Evolutionary conservation across 64 coral and sea anemone genomes (phyloP).

Genomic region (Anthopleura sola): DNA sequence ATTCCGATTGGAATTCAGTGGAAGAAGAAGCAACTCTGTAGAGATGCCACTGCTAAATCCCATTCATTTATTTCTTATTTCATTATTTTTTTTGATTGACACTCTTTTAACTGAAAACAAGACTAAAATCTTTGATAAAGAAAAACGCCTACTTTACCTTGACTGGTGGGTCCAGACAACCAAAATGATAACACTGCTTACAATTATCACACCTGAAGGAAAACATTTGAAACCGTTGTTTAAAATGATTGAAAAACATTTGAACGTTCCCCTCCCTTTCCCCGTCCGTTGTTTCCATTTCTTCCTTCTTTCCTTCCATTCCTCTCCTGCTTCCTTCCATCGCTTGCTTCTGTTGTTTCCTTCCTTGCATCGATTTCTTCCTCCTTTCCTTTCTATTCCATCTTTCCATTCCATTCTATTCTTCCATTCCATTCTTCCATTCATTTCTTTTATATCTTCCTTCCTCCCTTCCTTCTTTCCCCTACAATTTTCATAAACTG

Average conservation of each 20-base stretch:
- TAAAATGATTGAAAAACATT: not conserved
- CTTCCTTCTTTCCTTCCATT: not conserved
- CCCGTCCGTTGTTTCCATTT: not conserved
- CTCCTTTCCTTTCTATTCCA: not conserved
- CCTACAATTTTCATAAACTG: no score
- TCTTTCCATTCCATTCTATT: not conserved
- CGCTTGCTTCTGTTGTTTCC: no score
- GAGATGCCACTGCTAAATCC: no score
- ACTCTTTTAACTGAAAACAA: not conserved
- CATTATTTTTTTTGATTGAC: no score
- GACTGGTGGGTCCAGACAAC: conserved; percentile 79
- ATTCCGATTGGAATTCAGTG: no score
- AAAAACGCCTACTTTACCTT: conserved; percentile 37
- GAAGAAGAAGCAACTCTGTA: no score
- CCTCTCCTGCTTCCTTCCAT: not conserved
- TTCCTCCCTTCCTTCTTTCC: not conserved
- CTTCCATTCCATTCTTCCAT: no score
- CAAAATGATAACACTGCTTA: conserved; percentile 75
- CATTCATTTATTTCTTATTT: no score
- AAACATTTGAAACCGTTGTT: not conserved
- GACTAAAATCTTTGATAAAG: not conserved
- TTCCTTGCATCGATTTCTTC: not conserved
- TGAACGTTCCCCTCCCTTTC: not conserved
- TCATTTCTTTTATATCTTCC: no score
- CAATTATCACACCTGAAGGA: conserved; percentile 71